These are phyloP conservation scores for Okapia johnstoni DNA, from an alignment of 2,113 vertebrate species.

Conservation along the genomic window DNA sequence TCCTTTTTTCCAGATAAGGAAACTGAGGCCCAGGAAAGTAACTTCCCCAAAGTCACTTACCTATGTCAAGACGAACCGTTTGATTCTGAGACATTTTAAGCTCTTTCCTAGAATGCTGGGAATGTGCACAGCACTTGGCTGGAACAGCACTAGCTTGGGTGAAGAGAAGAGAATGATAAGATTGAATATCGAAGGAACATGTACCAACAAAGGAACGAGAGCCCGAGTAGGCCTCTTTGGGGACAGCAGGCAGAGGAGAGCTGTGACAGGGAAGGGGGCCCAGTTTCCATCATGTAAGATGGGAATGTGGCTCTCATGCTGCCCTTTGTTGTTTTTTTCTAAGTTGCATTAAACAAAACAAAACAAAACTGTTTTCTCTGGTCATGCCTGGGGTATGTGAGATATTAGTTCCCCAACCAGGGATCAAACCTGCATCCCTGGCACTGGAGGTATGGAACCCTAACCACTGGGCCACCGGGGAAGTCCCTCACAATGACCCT, in stretches of 20 bases:
- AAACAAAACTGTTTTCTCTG: not conserved
- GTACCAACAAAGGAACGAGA: not conserved
- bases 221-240: not conserved
- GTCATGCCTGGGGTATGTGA: not conserved
- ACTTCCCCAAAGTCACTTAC: not conserved
- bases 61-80: not conserved
- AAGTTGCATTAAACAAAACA: not conserved
- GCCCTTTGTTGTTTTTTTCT: not conserved
- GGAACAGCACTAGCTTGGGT: not conserved
- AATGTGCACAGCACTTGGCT: not conserved
- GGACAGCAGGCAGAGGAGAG: not conserved
- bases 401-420: not conserved
- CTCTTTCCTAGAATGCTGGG: not conserved
- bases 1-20: not conserved
- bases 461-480: not conserved
- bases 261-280: not conserved
- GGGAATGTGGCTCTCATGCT: not conserved
- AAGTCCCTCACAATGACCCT: not conserved
- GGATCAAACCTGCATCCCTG: not conserved
- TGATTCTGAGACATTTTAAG: not conserved
- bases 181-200: not conserved
- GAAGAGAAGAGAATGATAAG: not conserved
- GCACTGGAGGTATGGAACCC: not conserved
- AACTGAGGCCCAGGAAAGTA: not conserved
- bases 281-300: not conserved